Percentiles rank a stretch among this genome's conserved stretches.
Conservation (phyloP, 2,888 invertebrate genomes). For the Melangyna quadrimaculata region DNA sequence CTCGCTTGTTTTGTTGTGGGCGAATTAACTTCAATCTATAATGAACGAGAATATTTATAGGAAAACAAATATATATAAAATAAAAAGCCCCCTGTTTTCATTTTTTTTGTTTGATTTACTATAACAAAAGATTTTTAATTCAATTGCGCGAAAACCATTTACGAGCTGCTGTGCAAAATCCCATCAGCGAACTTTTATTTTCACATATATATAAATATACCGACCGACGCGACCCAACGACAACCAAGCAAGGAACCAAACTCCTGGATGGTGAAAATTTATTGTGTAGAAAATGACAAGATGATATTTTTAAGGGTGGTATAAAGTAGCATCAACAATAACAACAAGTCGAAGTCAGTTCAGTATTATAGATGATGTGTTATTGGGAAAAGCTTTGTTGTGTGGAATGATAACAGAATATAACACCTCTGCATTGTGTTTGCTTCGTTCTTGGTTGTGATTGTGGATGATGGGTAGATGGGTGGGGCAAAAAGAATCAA, state of each 20-base stretch:
- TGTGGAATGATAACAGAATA: constrained; percentile 64
- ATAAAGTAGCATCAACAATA: constrained; percentile 31
- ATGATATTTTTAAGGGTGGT: constrained; percentile 14
- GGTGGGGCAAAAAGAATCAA: constrained; percentile 15
- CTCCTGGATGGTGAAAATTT: constrained; percentile 40
- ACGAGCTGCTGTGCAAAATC: constrained; percentile 63
- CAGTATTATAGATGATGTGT: not conserved
- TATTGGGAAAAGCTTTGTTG: constrained; percentile 33
- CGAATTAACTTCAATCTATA: constrained; percentile 55
- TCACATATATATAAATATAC: constrained; percentile 8
- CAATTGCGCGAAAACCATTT: constrained; percentile 70
- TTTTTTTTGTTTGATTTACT: not conserved
- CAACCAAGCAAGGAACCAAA: not conserved
- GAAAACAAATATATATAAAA: constrained; percentile 1
- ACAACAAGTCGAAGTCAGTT: constrained; percentile 18
- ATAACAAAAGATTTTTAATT: constrained; percentile 58
- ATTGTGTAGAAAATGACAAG: constrained; percentile 67
- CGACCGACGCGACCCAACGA: no score
- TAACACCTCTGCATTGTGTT: constrained; percentile 62
- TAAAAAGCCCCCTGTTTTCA: not conserved
- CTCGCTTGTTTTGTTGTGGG: not conserved
- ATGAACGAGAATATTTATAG: constrained; percentile 43
- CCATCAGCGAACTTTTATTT: not conserved
- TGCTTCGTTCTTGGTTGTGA: constrained; percentile 15
- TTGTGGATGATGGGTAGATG: not conserved